These are phyloP conservation scores for Cassiopea xamachana DNA, from an alignment of 30 jellyfish, hydroid and myxozoan genomes.

Conservation along the genomic window DNA sequence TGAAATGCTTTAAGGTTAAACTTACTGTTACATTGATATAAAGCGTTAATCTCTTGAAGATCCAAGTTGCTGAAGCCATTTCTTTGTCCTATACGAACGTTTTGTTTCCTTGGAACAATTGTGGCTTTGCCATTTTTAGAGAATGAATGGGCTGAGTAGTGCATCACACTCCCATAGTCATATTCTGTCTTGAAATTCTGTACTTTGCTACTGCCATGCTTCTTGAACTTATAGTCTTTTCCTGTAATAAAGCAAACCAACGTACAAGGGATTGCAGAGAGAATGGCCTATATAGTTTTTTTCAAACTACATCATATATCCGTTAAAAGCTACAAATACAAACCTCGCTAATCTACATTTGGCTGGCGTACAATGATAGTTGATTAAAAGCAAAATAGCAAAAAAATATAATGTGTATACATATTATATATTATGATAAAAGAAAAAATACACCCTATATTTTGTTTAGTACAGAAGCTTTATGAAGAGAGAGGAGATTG, in stretches of 20 bases:
- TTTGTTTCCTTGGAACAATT: conserved; percentile 8
- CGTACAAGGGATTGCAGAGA: not conserved
- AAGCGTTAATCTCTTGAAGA: conserved; percentile 26
- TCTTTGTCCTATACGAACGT: conserved; percentile 30
- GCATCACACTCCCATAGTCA: conserved; percentile 48
- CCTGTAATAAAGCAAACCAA: conserved; percentile 1
- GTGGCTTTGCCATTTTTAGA: conserved; percentile 43
- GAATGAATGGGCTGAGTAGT: conserved; percentile 12
- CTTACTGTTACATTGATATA: conserved; percentile 57
- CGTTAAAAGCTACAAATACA: no score
- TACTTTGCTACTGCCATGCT: not conserved
- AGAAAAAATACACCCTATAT: no score
- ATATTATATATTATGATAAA: no score
- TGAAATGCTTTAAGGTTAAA: not conserved
- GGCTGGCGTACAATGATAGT: no score
- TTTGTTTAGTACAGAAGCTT: no score
- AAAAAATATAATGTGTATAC: no score
- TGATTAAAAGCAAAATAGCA: no score
- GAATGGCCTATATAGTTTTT: not conserved
- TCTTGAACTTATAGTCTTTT: conserved; percentile 31
- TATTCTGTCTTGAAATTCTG: conserved; percentile 30
- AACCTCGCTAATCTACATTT: no score
- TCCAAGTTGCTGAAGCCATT: conserved; percentile 33
- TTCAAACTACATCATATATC: not conserved
- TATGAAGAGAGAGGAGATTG: no score